A percentile compares a stretch with the other conserved stretches of the same genome.
phyloP scores from a whole-genome alignment of 2,113 vertebrate species.

The Chaetodon trifascialis region DNA sequence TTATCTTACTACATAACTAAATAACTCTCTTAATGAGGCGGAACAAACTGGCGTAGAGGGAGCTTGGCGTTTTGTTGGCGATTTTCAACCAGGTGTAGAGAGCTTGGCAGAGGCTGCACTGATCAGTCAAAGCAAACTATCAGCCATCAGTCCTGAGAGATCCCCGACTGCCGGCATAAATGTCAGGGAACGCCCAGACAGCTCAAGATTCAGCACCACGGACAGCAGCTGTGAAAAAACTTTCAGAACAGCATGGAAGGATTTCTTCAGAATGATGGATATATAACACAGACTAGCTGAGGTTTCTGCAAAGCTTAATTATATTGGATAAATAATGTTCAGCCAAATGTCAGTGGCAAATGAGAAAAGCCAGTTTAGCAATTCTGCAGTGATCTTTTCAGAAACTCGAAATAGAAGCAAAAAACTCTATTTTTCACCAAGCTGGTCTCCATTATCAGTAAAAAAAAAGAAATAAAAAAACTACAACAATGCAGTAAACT shows the following conservation, averaged over 20 bases:
- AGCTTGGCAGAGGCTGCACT: not conserved
- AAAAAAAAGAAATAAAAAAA: not conserved
- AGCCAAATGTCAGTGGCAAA: not conserved
- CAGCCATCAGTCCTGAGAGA: not conserved
- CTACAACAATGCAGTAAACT: not conserved
- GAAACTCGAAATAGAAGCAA: too few relatives aligned
- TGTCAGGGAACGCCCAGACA: not conserved
- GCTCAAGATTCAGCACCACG: constrained; percentile 3
- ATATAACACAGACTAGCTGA: not conserved
- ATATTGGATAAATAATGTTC: not conserved
- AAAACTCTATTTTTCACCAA: too few relatives aligned
- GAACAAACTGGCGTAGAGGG: not conserved
- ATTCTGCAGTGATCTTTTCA: not conserved
- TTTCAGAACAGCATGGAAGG: not conserved
- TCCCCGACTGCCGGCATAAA: not conserved
- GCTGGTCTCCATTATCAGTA: not conserved
- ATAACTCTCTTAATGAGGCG: not conserved
- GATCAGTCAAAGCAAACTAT: not conserved
- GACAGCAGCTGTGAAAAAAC: not conserved
- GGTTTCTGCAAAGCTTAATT: not conserved
- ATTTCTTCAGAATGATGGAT: not conserved
- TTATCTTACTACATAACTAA: not conserved
- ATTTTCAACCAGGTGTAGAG: not conserved
- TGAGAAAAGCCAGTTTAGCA: not conserved
- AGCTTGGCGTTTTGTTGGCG: not conserved